Percentiles rank a stretch among this genome's conserved stretches.
Evolutionary conservation across 2,888 invertebrate species (phyloP).

Genomic region (Perdita meconis): DNA sequence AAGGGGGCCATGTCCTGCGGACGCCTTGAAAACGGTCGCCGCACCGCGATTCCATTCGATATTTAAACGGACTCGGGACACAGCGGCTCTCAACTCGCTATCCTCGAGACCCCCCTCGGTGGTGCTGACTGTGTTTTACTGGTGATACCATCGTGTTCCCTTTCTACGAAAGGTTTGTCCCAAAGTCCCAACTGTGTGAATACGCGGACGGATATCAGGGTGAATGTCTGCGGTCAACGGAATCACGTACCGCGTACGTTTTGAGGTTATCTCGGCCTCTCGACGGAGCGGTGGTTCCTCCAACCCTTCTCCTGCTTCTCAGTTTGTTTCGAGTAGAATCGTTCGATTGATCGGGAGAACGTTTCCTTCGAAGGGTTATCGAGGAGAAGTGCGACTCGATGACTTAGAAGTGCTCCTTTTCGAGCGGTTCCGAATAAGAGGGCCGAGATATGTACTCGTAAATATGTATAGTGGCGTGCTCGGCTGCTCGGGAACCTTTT

Average conservation of each 20-base stretch:
- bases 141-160: neutral
- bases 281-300: neutral
- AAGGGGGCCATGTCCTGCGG: neutral
- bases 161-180: neutral
- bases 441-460: neutral
- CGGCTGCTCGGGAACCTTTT: too few species aligned
- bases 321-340: neutral
- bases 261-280: neutral
- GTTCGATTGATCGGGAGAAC: neutral
- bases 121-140: neutral
- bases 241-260: neutral
- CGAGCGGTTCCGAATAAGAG: neutral
- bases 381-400: slow-evolving; percentile 7
- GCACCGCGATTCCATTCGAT: neutral
- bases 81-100: slow-evolving; percentile 1
- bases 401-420: slow-evolving; percentile 4
- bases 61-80: neutral
- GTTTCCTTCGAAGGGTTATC: neutral
- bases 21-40: neutral
- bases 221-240: neutral
- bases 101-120: neutral
- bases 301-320: neutral
- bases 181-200: too few species aligned
- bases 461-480: neutral
- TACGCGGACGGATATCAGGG: neutral